Percentiles rank a stretch among this genome's conserved stretches.
Evolutionary conservation across 2,797 vertebrate genomes (phyloP).

Genomic region (Allobates femoralis): DNA sequence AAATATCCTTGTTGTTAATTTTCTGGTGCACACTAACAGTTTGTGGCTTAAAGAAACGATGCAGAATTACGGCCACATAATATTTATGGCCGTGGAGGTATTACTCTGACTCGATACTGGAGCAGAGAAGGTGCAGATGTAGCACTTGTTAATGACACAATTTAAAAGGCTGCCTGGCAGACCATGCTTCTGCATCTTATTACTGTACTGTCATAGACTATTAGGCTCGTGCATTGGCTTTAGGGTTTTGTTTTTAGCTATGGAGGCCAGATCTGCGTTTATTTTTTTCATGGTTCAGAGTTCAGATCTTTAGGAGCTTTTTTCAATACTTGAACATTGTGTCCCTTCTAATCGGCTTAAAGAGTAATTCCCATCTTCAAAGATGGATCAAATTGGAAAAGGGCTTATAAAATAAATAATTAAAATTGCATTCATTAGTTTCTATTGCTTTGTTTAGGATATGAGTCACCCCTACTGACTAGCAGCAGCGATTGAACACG

Average conservation of each 20-base stretch:
- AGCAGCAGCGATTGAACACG: too few species aligned
- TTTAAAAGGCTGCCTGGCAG: slow-evolving; percentile 41
- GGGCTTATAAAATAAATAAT: too few species aligned
- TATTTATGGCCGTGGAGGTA: slow-evolving; percentile 32
- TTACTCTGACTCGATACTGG: slow-evolving; percentile 1
- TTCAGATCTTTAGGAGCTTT: too few species aligned
- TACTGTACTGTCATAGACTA: slow-evolving; percentile 15
- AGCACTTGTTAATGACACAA: slow-evolving; percentile 33
- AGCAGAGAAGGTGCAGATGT: slow-evolving; percentile 38
- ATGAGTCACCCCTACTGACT: too few species aligned
- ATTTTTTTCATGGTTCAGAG: background rate
- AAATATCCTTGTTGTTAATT: slow-evolving; percentile 52
- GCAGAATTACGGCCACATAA: slow-evolving; percentile 42
- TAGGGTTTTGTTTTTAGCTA: background rate
- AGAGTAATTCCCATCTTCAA: too few species aligned
- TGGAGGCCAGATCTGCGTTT: background rate
- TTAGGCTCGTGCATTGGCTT: background rate
- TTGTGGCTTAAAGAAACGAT: slow-evolving; percentile 41
- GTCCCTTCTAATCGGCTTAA: background rate
- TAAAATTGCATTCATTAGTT: too few species aligned
- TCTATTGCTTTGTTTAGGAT: too few species aligned
- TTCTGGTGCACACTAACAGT: slow-evolving; percentile 49
- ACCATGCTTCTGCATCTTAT: slow-evolving; percentile 7
- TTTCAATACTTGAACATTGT: background rate
- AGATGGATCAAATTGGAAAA: too few species aligned